Evolutionary conservation across 2,113 vertebrate species (phyloP), one percentile per base, ranked within the genome.

Genomic region (Elephantulus edwardii): DNA sequence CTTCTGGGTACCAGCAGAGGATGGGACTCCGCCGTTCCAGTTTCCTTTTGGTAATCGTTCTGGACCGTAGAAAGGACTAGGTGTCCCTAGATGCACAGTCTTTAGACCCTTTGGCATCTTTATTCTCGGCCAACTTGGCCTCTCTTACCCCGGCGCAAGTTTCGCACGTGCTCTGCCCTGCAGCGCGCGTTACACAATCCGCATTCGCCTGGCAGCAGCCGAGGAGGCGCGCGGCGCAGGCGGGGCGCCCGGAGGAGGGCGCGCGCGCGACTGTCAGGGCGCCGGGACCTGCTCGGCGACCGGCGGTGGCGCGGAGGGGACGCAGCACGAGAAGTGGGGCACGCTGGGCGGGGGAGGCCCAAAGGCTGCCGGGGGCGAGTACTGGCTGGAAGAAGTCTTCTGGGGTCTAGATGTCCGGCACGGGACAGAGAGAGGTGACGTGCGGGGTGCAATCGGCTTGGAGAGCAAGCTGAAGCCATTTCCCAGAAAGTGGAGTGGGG

Each of bases 131-230:
- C 48, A 46, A 48, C 58, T 8, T 7, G 80, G 56, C 33, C 58
- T 74, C 46, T 26, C 44, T 38, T 52, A 30, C 35, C 28, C 20
- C 80, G 72, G 52, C 10, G 42, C 33, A 62, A 64, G 52, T 40
- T 40, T 2, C 11, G 26, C 71, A 72, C 0, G 42, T 35, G 68
- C 70, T 83, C 56, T n/a, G 70, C 77, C 80, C 48, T 19, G 77
- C 48, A 70, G 72, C 74, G 33, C 2, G 87, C 50, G 5, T 95
- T 90, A 93, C 85, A 91, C 94, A 94, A 94, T 14, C 74, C 40
- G 20, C 83, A 62, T 68, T 82, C 86, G 52, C 40, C 10, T 38
- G 54, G 50, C 66, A 17, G 16, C n/a, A 20, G 17, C 30, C 70
- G 40, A 5, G 44, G 70, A 93, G 56, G 40, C 3, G 56, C 0